Evolutionary conservation across 2,888 invertebrate genomes (phyloP).

Genomic region (Steromphala cineraria): DNA sequence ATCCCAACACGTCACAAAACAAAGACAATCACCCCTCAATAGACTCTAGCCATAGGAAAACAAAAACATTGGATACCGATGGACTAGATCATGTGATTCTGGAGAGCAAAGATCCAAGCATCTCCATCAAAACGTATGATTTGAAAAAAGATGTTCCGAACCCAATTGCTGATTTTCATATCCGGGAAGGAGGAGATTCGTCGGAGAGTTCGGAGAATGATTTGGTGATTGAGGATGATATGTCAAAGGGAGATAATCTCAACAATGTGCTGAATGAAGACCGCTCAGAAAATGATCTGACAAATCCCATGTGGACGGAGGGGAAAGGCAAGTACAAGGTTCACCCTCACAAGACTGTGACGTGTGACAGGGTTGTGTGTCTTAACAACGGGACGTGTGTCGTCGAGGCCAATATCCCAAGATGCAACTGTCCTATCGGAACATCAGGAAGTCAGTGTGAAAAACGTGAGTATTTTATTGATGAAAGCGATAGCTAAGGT

Average conservation of each 20-base stretch:
- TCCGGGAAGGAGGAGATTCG: neutral
- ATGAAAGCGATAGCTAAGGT: too few relatives aligned
- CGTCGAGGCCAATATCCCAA: constrained; percentile 52
- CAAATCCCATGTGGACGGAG: neutral
- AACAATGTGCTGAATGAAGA: neutral
- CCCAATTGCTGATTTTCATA: constrained; percentile 3
- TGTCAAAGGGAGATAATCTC: too few relatives aligned
- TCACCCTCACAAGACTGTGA: neutral
- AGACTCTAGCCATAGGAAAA: constrained; percentile 18
- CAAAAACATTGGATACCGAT: constrained; percentile 1
- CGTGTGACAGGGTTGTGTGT: constrained; percentile 56
- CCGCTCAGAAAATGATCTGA: neutral
- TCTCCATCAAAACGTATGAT: constrained; percentile 20
- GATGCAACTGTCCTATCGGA: constrained; percentile 91
- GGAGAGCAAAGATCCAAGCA: neutral
- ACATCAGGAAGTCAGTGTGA: constrained; percentile 93
- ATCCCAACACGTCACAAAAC: constrained; percentile 22
- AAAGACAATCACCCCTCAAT: neutral
- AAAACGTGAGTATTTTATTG: constrained; percentile 77
- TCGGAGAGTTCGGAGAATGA: neutral
- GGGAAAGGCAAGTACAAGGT: neutral
- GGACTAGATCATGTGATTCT: neutral
- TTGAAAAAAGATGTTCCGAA: constrained; percentile 11
- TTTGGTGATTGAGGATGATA: too few relatives aligned
- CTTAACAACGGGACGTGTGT: constrained; percentile 66